These are phyloP conservation scores for Cheilosia soror DNA, from an alignment of 2,888 invertebrate genomes.

Conservation along the genomic window DNA sequence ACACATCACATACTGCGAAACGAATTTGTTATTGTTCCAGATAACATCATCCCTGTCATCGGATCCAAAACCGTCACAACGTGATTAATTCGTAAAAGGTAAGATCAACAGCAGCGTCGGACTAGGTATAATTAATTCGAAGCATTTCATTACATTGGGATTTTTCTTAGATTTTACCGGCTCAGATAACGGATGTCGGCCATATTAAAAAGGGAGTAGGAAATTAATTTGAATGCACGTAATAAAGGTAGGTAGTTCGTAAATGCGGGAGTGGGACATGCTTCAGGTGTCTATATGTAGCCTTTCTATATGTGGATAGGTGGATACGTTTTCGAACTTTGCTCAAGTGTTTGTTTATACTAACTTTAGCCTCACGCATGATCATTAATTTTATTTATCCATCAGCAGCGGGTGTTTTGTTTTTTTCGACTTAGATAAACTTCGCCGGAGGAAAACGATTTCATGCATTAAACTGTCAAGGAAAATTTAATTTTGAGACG, in stretches of 20 bases:
- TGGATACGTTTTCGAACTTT: constrained; percentile 10
- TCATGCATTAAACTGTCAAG: constrained; percentile 11
- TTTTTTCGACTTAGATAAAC: constrained; percentile 6
- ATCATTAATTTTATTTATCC: constrained; percentile 16
- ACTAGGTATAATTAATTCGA: constrained; percentile 36
- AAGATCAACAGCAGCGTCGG: constrained; percentile 36
- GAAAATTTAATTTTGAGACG: not conserved
- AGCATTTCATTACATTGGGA: constrained; percentile 27
- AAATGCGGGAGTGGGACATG: constrained; percentile 3
- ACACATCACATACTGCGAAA: constrained; percentile 45
- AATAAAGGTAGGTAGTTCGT: constrained; percentile 3
- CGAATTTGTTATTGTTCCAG: constrained; percentile 38
- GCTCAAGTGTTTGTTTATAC: not conserved
- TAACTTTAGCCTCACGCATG: constrained; percentile 7
- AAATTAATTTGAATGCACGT: constrained; percentile 24
- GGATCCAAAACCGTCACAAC: constrained; percentile 25
- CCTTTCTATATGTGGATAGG: too few relatives aligned
- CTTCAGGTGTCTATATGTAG: not conserved
- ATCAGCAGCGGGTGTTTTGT: constrained; percentile 4
- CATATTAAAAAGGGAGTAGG: constrained; percentile 27
- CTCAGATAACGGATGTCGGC: constrained; percentile 44
- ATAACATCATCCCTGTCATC: constrained; percentile 36
- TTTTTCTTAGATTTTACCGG: constrained; percentile 30
- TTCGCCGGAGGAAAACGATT: not conserved
- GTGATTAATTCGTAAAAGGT: constrained; percentile 55